These are phyloP conservation scores for Apostichopus parvimensis DNA, from an alignment of 35 echinoderm and acorn worm species.

Conservation along the genomic window DNA sequence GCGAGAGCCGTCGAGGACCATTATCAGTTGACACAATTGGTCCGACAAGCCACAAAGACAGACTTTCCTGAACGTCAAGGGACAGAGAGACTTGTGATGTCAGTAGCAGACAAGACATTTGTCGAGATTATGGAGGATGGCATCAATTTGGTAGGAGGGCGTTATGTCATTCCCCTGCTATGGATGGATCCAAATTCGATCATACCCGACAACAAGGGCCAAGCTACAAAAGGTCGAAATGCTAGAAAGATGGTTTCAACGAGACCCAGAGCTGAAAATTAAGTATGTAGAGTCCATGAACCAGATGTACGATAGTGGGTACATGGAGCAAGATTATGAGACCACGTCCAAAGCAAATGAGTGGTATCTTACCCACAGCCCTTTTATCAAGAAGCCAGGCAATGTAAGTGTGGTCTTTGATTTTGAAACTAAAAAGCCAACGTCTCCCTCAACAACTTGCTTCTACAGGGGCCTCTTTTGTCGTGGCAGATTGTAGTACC, in stretches of 20 bases:
- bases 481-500: no score
- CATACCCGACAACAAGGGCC: constrained; percentile 15
- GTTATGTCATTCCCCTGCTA: constrained; percentile 19
- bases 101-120: constrained; percentile 44
- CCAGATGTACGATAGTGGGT: background rate
- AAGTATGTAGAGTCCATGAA: background rate
- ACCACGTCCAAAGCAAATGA: background rate
- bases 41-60: constrained; percentile 13
- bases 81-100: constrained; percentile 19
- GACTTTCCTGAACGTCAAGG: constrained; percentile 52
- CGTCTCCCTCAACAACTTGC: constrained; percentile 29
- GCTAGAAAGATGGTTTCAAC: no score
- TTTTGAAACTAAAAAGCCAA: background rate
- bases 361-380: background rate
- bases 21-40: constrained; percentile 15
- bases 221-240: background rate
- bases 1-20: constrained; percentile 33
- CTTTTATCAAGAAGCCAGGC: constrained; percentile 11
- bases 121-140: background rate
- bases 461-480: constrained; percentile 29
- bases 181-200: background rate
- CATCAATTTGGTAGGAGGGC: constrained; percentile 2
- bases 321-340: background rate
- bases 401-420: constrained; percentile 48
- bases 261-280: no score